These are phyloP conservation scores for Gryllus bimaculatus DNA, from an alignment of 1,140 invertebrate species.

Conservation along the genomic window DNA sequence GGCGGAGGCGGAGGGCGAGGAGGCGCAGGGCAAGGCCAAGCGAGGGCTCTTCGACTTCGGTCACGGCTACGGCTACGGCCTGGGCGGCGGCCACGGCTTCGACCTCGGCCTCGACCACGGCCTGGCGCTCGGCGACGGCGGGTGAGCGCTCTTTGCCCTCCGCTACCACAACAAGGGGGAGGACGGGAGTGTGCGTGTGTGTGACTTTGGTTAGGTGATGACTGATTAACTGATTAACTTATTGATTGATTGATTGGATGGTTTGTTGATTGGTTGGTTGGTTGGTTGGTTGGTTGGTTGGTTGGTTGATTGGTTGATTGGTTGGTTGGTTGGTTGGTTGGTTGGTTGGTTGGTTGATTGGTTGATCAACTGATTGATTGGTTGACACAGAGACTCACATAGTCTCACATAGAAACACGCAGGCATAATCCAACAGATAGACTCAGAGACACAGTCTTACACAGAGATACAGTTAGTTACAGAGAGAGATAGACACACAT, in stretches of 20 bases:
- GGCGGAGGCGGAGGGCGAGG: conserved; percentile 26
- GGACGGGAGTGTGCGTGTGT: not conserved
- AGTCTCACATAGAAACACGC: not conserved
- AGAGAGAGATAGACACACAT: too few species aligned
- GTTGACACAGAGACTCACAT: not conserved
- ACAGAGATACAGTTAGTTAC: not conserved
- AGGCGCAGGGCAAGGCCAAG: conserved; percentile 33
- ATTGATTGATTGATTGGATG: too few species aligned
- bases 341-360: too few species aligned
- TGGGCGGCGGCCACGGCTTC: not conserved
- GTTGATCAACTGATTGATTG: too few species aligned
- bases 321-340: too few species aligned
- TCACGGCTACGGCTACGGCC: not conserved
- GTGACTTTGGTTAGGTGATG: not conserved
- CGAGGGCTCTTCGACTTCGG: not conserved
- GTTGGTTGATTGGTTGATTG: too few species aligned
- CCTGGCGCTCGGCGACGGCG: too few species aligned
- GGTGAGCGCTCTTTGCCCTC: too few species aligned
- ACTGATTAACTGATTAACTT: too few species aligned
- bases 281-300: too few species aligned
- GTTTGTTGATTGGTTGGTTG: too few species aligned
- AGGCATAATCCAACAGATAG: too few species aligned
- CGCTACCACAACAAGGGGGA: not conserved
- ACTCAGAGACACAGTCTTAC: not conserved
- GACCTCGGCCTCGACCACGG: not conserved